These are phyloP conservation scores for Sminthurinus aureus DNA, from an alignment of 2,888 invertebrate species.

Conservation along the genomic window DNA sequence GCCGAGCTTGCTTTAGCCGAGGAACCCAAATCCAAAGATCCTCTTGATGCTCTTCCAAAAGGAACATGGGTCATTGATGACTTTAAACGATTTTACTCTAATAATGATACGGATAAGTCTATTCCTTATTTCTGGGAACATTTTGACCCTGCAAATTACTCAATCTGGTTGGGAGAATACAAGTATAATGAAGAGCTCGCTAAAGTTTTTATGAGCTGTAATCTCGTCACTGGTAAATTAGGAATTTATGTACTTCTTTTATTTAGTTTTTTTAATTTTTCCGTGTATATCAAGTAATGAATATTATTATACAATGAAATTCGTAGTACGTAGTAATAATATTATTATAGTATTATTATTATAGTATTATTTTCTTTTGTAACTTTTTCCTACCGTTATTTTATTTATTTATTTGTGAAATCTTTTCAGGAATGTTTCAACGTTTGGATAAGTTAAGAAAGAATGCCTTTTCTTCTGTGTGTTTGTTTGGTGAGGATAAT, in stretches of 20 bases:
- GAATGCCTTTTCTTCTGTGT: constrained; percentile 91
- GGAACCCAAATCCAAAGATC: constrained; percentile 88
- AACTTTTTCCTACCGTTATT: no score
- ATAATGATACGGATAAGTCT: constrained; percentile 91
- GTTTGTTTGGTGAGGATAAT: constrained; percentile 91
- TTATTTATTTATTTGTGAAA: no score
- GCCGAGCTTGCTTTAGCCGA: constrained; percentile 74
- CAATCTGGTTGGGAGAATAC: constrained; percentile 97
- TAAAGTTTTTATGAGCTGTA: constrained; percentile 97
- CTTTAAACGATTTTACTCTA: constrained; percentile 96
- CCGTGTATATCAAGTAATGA: no score
- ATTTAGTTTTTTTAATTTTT: background rate
- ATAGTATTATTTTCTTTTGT: constrained; percentile 67
- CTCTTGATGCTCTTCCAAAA: constrained; percentile 88
- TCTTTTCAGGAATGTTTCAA: constrained; percentile 84
- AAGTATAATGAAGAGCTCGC: constrained; percentile 92
- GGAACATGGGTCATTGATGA: constrained; percentile 95
- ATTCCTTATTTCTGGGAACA: constrained; percentile 98
- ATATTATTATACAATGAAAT: no score
- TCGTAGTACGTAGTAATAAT: no score
- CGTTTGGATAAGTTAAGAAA: constrained; percentile 98
- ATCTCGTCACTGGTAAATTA: constrained; percentile 83
- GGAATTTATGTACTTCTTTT: constrained; percentile 60
- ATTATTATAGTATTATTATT: no score
- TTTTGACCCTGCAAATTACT: constrained; percentile 94